These are phyloP conservation scores for Odontocolon sp. DNA, from an alignment of 2,888 invertebrate species.

Conservation along the genomic window DNA sequence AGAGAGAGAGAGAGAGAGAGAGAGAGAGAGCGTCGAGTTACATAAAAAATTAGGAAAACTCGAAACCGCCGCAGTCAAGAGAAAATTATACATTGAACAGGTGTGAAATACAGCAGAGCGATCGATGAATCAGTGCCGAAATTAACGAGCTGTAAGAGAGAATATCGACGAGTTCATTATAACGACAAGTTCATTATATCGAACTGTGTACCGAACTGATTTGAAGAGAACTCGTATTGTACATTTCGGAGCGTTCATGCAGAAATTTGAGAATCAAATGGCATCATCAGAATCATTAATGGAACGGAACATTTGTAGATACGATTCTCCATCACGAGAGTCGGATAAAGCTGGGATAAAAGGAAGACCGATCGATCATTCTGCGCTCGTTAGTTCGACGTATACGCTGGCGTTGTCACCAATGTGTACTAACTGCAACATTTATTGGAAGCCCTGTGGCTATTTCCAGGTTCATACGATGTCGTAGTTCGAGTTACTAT, in stretches of 20 bases:
- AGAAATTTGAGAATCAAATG: conserved; percentile 21
- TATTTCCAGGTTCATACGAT: conserved; percentile 11
- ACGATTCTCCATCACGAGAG: conserved; percentile 3
- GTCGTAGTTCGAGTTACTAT: background rate
- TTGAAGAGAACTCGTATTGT: background rate
- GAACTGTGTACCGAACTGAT: background rate
- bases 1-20: too few relatives aligned
- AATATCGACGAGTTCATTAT: conserved; percentile 26
- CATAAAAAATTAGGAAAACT: conserved; percentile 35
- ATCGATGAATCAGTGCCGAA: conserved; percentile 23
- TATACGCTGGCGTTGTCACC: conserved; percentile 9
- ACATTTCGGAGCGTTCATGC: background rate
- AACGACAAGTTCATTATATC: background rate
- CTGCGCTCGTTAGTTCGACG: conserved; percentile 43
- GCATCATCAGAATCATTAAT: background rate
- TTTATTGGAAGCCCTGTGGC: conserved; percentile 33
- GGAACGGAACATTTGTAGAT: conserved; percentile 1
- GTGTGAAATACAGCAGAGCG: conserved; percentile 13
- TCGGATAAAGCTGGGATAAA: background rate
- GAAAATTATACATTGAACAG: background rate
- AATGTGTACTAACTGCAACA: conserved; percentile 30
- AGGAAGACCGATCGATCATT: conserved; percentile 43
- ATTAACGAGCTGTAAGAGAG: conserved; percentile 26
- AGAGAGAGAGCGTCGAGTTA: background rate
- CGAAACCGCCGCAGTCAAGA: conserved; percentile 7